phyloP scores from a whole-genome alignment of 2,113 vertebrate species.

The Cyanoliseus patagonus region DNA sequence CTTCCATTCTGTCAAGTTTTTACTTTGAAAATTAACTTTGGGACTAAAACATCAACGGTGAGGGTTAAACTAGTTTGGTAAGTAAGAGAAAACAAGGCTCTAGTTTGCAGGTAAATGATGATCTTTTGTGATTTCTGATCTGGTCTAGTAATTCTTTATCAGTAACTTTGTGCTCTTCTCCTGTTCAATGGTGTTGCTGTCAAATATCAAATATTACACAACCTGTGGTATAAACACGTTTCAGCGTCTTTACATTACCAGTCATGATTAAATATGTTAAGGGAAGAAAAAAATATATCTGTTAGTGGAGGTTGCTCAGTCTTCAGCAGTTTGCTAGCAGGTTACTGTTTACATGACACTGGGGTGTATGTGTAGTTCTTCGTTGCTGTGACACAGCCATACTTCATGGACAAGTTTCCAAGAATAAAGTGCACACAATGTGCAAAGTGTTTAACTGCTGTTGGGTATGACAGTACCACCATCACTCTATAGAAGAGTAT shows the following conservation, averaged over 20 bases:
- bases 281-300: not conserved
- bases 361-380: not conserved
- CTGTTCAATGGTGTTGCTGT: not conserved
- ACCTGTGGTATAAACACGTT: not conserved
- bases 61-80: not conserved
- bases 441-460: not conserved
- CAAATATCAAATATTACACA: not conserved
- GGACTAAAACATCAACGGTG: not conserved
- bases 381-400: not conserved
- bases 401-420: not conserved
- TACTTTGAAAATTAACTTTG: not conserved
- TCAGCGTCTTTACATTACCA: not conserved
- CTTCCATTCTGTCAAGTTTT: not conserved
- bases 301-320: not conserved
- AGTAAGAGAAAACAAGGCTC: not conserved
- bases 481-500: not conserved
- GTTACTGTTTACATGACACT: not conserved
- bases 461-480: not conserved
- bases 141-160: not conserved
- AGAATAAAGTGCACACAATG: not conserved
- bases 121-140: not conserved
- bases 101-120: not conserved
- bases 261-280: not conserved
- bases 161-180: not conserved
- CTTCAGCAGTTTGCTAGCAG: not conserved